Evolutionary conservation across 2,797 vertebrate genomes (phyloP).

Genomic region (Enteromius anoplus): DNA sequence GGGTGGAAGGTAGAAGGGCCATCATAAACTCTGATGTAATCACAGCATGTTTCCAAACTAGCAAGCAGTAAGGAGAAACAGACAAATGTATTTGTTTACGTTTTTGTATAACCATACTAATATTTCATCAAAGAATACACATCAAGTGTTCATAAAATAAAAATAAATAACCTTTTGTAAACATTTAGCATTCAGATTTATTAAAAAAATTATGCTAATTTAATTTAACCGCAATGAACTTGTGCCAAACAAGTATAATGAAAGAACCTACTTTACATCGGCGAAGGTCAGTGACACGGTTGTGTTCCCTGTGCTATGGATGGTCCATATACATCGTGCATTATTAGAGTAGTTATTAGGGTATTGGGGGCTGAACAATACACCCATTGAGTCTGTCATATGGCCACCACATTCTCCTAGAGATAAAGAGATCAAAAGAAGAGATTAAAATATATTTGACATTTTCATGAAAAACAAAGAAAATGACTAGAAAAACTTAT

Average conservation of each 20-base stretch:
- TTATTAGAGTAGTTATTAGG: slow-evolving; percentile 12
- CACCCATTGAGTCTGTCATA: slow-evolving; percentile 1
- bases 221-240: background rate
- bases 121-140: background rate
- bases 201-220: background rate
- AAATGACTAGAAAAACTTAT: background rate
- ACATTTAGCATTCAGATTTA: no score
- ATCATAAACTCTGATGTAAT: slow-evolving; percentile 36
- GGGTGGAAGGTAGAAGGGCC: slow-evolving; percentile 5
- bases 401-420: slow-evolving; percentile 23
- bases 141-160: background rate
- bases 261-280: background rate
- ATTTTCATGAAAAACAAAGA: no score
- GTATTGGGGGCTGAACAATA: slow-evolving; percentile 37
- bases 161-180: no score
- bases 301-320: slow-evolving; percentile 10
- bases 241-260: background rate
- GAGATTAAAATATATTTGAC: no score
- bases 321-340: slow-evolving; percentile 22
- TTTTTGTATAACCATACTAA: no score
- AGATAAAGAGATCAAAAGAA: background rate
- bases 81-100: background rate
- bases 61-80: background rate
- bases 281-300: slow-evolving; percentile 20
- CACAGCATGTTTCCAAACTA: slow-evolving; percentile 20